Conservation (phyloP, 2,113 vertebrate species). For the Raphicerus campestris region DNA sequence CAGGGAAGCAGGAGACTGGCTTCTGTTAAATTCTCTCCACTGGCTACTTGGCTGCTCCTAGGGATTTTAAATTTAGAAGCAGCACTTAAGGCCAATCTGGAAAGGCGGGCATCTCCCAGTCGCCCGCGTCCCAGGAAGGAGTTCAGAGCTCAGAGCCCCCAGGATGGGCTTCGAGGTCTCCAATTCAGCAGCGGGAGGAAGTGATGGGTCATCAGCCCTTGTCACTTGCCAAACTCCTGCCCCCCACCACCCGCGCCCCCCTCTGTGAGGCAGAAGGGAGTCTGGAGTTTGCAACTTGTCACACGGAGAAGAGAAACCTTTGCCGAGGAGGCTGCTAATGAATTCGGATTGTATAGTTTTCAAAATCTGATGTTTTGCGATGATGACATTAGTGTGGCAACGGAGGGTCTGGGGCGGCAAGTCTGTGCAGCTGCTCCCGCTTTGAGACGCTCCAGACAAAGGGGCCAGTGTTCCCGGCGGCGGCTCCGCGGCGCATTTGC, state of each 20-base stretch:
- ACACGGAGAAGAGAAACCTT: conserved; percentile 65
- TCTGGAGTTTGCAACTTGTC: conserved; percentile 62
- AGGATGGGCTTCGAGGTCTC: not conserved
- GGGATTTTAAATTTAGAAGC: not conserved
- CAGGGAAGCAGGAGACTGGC: rapidly evolving
- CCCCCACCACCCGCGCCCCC: not conserved
- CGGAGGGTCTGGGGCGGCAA: conserved; percentile 74
- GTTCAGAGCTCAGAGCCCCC: not conserved
- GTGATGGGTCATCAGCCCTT: not conserved
- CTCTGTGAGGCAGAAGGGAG: not conserved
- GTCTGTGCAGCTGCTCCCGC: conserved; percentile 85
- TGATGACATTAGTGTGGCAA: conserved; percentile 81
- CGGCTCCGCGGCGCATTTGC: conserved; percentile 86
- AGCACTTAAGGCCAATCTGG: not conserved
- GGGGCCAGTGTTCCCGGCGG: conserved; percentile 84
- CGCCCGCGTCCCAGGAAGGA: not conserved
- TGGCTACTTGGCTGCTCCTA: not conserved
- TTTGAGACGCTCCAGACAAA: conserved; percentile 87
- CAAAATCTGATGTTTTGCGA: conserved; percentile 78
- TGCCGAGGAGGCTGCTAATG: conserved; percentile 68
- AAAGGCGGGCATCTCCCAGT: not conserved
- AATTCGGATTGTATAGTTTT: conserved; percentile 74
- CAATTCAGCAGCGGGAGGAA: not conserved
- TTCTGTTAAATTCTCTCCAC: not conserved
- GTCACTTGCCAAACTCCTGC: not conserved